A percentile compares a stretch with the other conserved stretches of the same genome.
These are phyloP conservation scores for Bombus difficillimus DNA, from an alignment of 1,140 invertebrate species.

Conservation along the genomic window DNA sequence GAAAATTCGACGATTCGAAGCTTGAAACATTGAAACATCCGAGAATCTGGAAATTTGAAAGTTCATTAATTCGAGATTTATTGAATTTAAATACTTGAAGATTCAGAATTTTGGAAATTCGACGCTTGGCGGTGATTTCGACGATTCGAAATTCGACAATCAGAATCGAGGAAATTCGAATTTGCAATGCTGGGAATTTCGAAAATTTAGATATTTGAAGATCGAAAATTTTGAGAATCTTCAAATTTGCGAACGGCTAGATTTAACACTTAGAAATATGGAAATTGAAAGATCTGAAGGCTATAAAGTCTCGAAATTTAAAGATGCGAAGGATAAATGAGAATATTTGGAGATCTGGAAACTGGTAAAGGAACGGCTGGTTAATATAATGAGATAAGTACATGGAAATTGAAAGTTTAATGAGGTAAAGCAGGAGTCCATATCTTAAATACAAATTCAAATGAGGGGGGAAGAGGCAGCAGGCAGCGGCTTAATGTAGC, in stretches of 20 bases:
- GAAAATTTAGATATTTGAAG: too few species aligned
- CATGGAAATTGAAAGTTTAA: neutral
- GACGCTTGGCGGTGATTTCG: too few species aligned
- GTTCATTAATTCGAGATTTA: neutral
- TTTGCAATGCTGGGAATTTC: neutral
- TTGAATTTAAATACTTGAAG: neutral
- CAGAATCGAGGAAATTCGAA: neutral
- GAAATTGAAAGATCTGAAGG: neutral
- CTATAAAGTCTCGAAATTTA: neutral
- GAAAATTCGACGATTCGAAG: neutral
- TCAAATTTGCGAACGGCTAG: too few species aligned
- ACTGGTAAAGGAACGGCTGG: neutral
- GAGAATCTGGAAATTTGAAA: neutral
- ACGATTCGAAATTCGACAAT: too few species aligned
- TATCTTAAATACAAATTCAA: constrained; percentile 21
- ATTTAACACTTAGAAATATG: too few species aligned
- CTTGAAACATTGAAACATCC: neutral
- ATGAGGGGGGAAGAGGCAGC: neutral
- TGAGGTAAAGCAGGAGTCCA: neutral
- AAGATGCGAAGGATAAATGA: neutral
- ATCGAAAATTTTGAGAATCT: too few species aligned
- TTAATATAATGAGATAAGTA: neutral
- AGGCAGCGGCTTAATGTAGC: constrained; percentile 3
- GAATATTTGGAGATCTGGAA: neutral
- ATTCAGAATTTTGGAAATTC: neutral